Conservation (phyloP, 2,113 vertebrate genomes). For the Atractosteus spatula region DNA sequence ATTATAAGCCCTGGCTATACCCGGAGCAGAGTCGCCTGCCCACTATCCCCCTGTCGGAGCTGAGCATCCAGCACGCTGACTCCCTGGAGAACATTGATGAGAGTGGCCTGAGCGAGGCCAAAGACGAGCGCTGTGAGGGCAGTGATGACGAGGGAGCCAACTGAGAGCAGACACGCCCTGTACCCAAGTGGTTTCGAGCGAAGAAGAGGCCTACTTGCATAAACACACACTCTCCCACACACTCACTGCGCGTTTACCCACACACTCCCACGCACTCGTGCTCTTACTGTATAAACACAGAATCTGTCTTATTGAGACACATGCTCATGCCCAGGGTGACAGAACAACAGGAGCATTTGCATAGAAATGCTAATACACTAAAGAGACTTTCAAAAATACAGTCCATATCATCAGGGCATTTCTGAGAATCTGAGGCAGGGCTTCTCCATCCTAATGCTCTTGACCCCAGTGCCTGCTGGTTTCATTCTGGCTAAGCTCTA, state of each 20-base stretch:
- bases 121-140: constrained; percentile 70
- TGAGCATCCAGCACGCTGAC: constrained; percentile 84
- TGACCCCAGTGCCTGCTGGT: too few relatives aligned
- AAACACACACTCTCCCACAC: constrained; percentile 19
- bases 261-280: not conserved
- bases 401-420: too few relatives aligned
- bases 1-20: constrained; percentile 86
- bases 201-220: constrained; percentile 4
- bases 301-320: not conserved
- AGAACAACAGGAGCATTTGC: constrained; percentile 1
- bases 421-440: too few relatives aligned
- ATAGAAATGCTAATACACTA: not conserved
- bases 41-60: constrained; percentile 75
- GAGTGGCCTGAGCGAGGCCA: constrained; percentile 73
- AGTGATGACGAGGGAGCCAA: constrained; percentile 80
- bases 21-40: constrained; percentile 85
- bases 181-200: constrained; percentile 16
- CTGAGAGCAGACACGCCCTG: constrained; percentile 36
- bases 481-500: too few relatives aligned
- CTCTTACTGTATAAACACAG: not conserved
- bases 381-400: not conserved
- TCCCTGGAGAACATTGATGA: constrained; percentile 94
- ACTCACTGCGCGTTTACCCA: not conserved
- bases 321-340: not conserved
- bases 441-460: too few relatives aligned